phyloP scores from a whole-genome alignment of 2,888 invertebrate species.

The Dolomedes plantarius region DNA sequence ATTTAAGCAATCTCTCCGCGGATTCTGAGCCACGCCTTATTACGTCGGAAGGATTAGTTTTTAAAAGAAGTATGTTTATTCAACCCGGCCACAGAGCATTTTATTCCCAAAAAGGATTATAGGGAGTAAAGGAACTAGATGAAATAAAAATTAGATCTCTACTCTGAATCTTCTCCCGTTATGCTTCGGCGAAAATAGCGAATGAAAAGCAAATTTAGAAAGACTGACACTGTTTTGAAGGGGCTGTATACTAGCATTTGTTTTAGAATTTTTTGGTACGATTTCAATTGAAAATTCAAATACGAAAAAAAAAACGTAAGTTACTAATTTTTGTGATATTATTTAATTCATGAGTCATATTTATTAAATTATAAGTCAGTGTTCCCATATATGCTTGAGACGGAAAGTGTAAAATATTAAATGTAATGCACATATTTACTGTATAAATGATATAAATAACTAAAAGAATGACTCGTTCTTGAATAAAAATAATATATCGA shows the following conservation, averaged over 20 bases:
- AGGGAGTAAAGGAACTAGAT: constrained; percentile 57
- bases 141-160: constrained; percentile 68
- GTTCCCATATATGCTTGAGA: no score
- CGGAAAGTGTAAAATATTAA: no score
- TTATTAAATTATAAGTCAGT: no score
- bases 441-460: no score
- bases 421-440: no score
- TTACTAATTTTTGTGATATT: no score
- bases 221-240: not conserved
- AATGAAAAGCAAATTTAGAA: not conserved
- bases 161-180: not conserved
- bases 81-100: not conserved
- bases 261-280: no score
- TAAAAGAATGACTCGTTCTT: no score
- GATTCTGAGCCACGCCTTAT: not conserved
- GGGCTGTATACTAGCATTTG: not conserved
- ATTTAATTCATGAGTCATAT: no score
- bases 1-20: not conserved
- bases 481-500: no score
- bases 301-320: no score
- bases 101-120: constrained; percentile 12
- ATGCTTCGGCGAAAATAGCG: not conserved
- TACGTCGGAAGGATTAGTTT: constrained; percentile 3
- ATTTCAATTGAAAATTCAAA: no score
- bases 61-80: constrained; percentile 9